Evolutionary conservation across 2,797 vertebrate species (phyloP), one percentile per base, ranked within the genome.

Genomic region (Brotula barbata): DNA sequence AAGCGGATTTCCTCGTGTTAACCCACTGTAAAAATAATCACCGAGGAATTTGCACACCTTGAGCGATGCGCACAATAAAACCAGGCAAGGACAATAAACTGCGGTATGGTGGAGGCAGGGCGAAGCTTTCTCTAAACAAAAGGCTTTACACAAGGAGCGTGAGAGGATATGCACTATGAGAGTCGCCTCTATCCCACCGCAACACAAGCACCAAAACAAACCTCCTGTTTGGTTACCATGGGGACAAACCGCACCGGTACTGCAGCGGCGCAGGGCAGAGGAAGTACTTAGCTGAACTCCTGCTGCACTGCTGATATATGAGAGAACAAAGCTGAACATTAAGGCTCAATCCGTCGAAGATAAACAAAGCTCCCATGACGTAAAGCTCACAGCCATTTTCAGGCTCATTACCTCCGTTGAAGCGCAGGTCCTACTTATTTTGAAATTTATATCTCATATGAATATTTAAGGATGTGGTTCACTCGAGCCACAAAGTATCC

Each of bases 191-290:
- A 55, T 70, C 62, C 79, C 65, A 60, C 67, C 22, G 64, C 62
- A 57, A 66, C 63, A 50, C 61, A 59, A 80, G 80, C 75, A 79
- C 81, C 87, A 87, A 75, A 91, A 90, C 87, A 91, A 85, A 83
- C 53, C 70, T 39, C 1, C 11, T 92, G 91, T 92, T 92, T 91
- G 76, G 88, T 91, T 81, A 64, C 83, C 43, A 23, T 53, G 73
- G 89, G n/a, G 55, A 90, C 89, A 82, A 36, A 73, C 70, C 16
- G 56, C 31, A 77, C 64, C 58, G 69, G 66, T 44, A 25, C 43
- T 68, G 74, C 73, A 57, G 64, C 56, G 68, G 34, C 23, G 15
- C 37, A 8, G 64, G 73, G 65, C 71, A 75, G 71, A 81, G 81
- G 82, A 87, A 84, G 84, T 61, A 57, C 80, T 84, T 58, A 72